Base-by-base conservation (phyloP, 2,113 vertebrate species). In the Herpetotheres cachinnans region DNA sequence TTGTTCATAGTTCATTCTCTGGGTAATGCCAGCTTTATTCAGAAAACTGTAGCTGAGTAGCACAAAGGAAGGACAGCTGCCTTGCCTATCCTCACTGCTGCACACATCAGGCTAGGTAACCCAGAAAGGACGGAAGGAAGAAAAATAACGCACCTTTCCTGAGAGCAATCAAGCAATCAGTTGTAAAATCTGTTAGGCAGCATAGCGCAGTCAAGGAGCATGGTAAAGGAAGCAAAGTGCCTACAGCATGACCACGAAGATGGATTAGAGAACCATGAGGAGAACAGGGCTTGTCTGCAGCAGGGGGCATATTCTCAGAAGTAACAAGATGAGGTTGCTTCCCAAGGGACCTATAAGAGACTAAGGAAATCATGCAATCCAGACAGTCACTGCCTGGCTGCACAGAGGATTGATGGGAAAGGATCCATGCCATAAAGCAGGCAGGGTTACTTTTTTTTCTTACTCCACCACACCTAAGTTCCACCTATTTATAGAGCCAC, bases 171-270 rank as follows among this genome's bases (percentile, higher is more conserved):
- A 70, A 36, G 67, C 49, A 44, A 67, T 67, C 44, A n/a, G 21
- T 1, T 69, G 56, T 22, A 72, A 61, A 77, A 59, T 59, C 36
- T 72, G 61, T 63, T 6, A 9, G 65, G 56, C 63, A 82, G 46
- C 0, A 0, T 58, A 54, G 54, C 1, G 25, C 61, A 49, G 55
- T 11, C 78, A 50, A 25, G 42, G 29, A 83, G 24, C 2, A 0
- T 7, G 20, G 46, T 38, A 44, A 26, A 32, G 40, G 36, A 86
- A 71, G 56, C n/a, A 13, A 87, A 96, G 44, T 11, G 47, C 66
- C 82, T 47, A 29, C n/a, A 89, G 84, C 70, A 46, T 0, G 13
- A 52, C 50, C 42, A 7, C 3, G 49, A 74, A 82, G 82, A 49
- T 17, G 34, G 32, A 77, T 25, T 18, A 58, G 49, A 63, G 49